Base-by-base conservation (phyloP, 2,797 vertebrate genomes). In the Dallia pectoralis region DNA sequence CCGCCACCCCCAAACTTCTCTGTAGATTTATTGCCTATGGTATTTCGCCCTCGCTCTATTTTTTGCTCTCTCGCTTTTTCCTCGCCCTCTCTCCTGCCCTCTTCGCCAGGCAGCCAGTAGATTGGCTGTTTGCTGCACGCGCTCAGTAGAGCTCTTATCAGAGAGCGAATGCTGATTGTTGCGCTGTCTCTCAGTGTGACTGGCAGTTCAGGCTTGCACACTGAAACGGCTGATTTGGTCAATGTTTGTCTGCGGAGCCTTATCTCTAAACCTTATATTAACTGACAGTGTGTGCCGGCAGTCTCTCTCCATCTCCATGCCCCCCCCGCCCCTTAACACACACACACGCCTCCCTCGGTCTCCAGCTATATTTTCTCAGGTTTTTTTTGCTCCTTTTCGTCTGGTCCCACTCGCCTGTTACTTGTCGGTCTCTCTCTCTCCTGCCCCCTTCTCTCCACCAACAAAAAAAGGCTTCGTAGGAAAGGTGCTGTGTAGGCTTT, bases 221-320 rank as follows among this genome's bases (percentile, higher is more conserved):
- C 87, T 87, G 89, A 91, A 92, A 92, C 85, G 91, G 86, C 92
- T 92, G 92, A 93, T 93, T 93, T 91, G 91, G 93, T 94, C 91
- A 92, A 85, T 93, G 92, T 93, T 93, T 93, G 92, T 93, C 91
- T 92, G 92, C 82, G 86, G 79, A 81, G 86, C 87, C 92, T 93
- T 94, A 92, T 93, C 92, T 90, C 87, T 91, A 88, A 87, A 86
- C 91, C 91, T 92, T 93, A 93, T 93, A 93, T 93, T 94, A 93
- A 92, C 91, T 91, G 87, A 91, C 91, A 91, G 90, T 91, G 83
- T 90, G 89, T 89, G 90, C 85, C 89, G 89, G 91, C 90, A 92
- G 89, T 90, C 87, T 86, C 87, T 89, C 90, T 90, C 89, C 88
- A 89, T 93, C 91, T 91, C 87, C 81, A 83, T 85, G 82, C 81